These are phyloP conservation scores for Harpalus rubripes DNA, from an alignment of 2,888 invertebrate species.

Conservation along the genomic window DNA sequence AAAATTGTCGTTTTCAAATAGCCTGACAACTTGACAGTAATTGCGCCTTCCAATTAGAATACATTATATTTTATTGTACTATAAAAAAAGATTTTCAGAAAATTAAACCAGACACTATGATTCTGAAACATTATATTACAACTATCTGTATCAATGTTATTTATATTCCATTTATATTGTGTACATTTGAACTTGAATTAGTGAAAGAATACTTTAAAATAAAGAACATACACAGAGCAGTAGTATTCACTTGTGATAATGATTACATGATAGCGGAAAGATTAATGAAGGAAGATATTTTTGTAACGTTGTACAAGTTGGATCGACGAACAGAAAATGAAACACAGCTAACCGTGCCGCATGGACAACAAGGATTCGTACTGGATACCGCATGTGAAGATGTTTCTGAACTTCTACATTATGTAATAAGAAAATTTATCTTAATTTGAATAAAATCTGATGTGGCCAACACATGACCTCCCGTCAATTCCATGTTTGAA, in stretches of 20 bases:
- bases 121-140: not conserved
- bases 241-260: constrained; percentile 36
- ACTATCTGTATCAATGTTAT: not conserved
- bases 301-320: not conserved
- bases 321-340: not conserved
- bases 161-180: not conserved
- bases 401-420: not conserved
- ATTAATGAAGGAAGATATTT: constrained; percentile 26
- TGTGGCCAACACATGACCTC: too few species aligned
- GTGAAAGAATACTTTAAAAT: constrained; percentile 36
- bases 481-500: too few species aligned
- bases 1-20: not conserved
- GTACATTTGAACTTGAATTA: constrained; percentile 4
- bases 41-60: not conserved
- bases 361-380: constrained; percentile 31
- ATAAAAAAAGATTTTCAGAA: not conserved
- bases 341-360: not conserved
- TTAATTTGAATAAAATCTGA: too few species aligned
- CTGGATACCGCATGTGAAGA: constrained; percentile 20
- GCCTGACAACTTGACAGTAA: constrained; percentile 1
- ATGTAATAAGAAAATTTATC: not conserved
- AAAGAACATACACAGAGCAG: constrained; percentile 12
- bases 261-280: not conserved
- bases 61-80: not conserved
- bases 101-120: not conserved